Evolutionary conservation across 2,888 invertebrate species (phyloP).

Genomic region (Acleris literana): DNA sequence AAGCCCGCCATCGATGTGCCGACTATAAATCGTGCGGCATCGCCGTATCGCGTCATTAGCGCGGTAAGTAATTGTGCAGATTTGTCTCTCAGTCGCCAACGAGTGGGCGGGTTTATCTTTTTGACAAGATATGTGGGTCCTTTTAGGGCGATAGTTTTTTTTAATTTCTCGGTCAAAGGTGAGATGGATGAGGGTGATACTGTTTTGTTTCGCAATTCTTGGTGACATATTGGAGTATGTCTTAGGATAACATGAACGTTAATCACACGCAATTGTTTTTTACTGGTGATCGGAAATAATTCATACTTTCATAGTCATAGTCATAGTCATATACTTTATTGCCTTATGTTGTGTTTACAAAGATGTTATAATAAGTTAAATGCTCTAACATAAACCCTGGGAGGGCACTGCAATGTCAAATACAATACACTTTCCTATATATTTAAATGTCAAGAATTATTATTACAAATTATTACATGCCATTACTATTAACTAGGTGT

Average conservation of each 20-base stretch:
- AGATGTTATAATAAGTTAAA: no score
- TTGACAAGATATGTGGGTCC: constrained; percentile 60
- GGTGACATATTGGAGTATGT: no score
- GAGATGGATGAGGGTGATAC: not conserved
- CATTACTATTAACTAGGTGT: no score
- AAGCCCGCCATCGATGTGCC: constrained; percentile 66
- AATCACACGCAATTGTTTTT: not conserved
- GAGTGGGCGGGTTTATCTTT: constrained; percentile 64
- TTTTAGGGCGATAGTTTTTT: constrained; percentile 34
- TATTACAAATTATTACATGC: no score
- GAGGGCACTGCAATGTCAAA: no score
- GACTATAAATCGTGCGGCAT: constrained; percentile 72
- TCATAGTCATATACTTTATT: no score
- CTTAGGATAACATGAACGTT: not conserved
- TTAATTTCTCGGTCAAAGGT: constrained; percentile 28
- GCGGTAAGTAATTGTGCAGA: constrained; percentile 72
- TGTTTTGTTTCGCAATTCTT: not conserved
- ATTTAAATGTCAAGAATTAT: no score
- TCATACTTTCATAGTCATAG: no score
- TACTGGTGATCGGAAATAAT: no score
- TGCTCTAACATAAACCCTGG: no score
- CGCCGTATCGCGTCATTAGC: constrained; percentile 76
- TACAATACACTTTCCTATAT: no score
- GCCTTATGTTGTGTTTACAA: no score
- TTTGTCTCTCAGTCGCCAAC: constrained; percentile 62